phyloP scores from a whole-genome alignment of 2,113 vertebrate species.

The Pseudolaguvia tuberculata region DNA sequence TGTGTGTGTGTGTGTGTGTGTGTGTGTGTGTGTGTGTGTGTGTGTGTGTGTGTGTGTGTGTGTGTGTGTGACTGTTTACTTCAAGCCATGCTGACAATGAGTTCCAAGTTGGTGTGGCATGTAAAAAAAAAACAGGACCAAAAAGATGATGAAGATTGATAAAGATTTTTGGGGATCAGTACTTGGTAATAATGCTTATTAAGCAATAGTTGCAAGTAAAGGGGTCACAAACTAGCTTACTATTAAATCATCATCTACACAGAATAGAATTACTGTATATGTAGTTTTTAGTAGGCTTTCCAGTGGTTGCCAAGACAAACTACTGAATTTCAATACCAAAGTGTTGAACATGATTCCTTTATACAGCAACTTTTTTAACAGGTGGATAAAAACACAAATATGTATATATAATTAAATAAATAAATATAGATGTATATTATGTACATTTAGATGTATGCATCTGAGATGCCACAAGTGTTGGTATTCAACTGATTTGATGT shows the following conservation, averaged over 20 bases:
- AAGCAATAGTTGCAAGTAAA: constrained; percentile 46
- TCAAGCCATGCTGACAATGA: neutral
- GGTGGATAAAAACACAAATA: constrained; percentile 17
- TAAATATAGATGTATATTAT: constrained; percentile 38
- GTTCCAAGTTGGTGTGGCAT: neutral
- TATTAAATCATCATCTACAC: constrained; percentile 22
- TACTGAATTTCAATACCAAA: constrained; percentile 65
- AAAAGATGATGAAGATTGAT: neutral
- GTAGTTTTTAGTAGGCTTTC: constrained; percentile 24
- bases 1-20: no score
- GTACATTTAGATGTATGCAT: constrained; percentile 39
- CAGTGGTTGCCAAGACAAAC: constrained; percentile 39
- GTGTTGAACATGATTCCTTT: constrained; percentile 48
- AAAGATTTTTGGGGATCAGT: neutral
- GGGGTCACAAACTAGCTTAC: constrained; percentile 1
- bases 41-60: constrained; percentile 3
- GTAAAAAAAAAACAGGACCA: neutral
- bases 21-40: no score
- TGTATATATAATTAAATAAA: constrained; percentile 5
- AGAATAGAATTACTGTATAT: constrained; percentile 3
- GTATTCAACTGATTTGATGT: no score
- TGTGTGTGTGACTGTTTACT: constrained; percentile 14
- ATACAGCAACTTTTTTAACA: constrained; percentile 36
- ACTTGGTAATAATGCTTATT: constrained; percentile 42
- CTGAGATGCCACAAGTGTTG: constrained; percentile 39